These are phyloP conservation scores for Hylaea fasciaria DNA, from an alignment of 2,888 invertebrate species.

Conservation along the genomic window DNA sequence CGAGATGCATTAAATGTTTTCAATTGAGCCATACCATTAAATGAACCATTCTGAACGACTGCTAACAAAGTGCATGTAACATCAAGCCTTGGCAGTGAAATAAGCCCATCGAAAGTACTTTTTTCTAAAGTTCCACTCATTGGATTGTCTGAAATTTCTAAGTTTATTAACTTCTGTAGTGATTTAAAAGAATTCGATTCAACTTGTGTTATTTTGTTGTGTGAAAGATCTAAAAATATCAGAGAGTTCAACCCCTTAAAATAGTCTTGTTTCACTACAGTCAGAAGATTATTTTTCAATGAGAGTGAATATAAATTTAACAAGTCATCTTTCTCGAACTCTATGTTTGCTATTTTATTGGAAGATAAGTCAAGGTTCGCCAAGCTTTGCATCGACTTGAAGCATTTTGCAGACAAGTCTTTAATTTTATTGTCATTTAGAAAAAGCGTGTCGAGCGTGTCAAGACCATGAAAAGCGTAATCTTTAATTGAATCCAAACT, in stretches of 20 bases:
- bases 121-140: conserved; percentile 55
- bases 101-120: conserved; percentile 61
- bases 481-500: conserved; percentile 56
- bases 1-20: conserved; percentile 63
- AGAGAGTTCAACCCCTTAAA: conserved; percentile 54
- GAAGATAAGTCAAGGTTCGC: conserved; percentile 60
- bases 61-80: conserved; percentile 59
- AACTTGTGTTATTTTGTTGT: conserved; percentile 61
- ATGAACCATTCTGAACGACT: conserved; percentile 60
- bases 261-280: conserved; percentile 51
- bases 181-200: conserved; percentile 57
- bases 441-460: conserved; percentile 48
- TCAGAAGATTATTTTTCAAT: conserved; percentile 59
- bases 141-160: conserved; percentile 65
- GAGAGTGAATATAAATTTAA: conserved; percentile 52
- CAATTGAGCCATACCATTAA: conserved; percentile 60
- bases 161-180: conserved; percentile 54
- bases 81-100: conserved; percentile 61
- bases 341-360: conserved; percentile 59
- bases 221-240: conserved; percentile 62
- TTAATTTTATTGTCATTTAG: conserved; percentile 62
- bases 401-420: conserved; percentile 53
- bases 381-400: conserved; percentile 53
- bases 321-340: conserved; percentile 60
- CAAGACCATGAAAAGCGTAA: conserved; percentile 61